These are phyloP conservation scores for Drosophila koepferae DNA, from an alignment of 2,888 invertebrate species.

Conservation along the genomic window DNA sequence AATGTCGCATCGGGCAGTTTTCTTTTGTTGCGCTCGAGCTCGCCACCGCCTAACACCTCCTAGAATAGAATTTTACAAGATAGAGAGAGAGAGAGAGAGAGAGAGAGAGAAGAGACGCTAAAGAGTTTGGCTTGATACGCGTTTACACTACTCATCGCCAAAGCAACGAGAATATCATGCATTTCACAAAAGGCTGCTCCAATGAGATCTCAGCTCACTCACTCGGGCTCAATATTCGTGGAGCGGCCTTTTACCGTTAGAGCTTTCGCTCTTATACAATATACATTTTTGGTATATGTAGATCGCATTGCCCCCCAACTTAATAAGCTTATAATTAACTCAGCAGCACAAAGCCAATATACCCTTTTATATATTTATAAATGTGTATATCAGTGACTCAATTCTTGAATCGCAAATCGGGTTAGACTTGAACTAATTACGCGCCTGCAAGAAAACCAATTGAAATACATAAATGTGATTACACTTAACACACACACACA, in stretches of 20 bases:
- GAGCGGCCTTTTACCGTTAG: not conserved
- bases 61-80: conserved; percentile 72
- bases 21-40: conserved; percentile 89
- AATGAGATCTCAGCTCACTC: not conserved
- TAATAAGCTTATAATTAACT: too few relatives aligned
- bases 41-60: conserved; percentile 86
- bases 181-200: not conserved
- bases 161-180: not conserved
- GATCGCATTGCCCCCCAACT: not conserved
- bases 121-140: conserved; percentile 29
- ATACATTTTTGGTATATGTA: not conserved
- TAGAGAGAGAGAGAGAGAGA: conserved; percentile 5
- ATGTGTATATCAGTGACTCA: not conserved
- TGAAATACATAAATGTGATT: conserved; percentile 9
- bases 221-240: not conserved
- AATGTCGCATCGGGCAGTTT: conserved; percentile 89
- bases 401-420: not conserved
- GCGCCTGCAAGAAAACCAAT: conserved; percentile 41
- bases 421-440: conserved; percentile 12
- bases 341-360: not conserved
- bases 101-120: conserved; percentile 30
- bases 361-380: not conserved
- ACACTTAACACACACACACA: conserved; percentile 2
- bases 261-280: conserved; percentile 1
- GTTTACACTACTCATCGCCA: not conserved